Evolutionary conservation across 1,140 invertebrate genomes (phyloP).

Genomic region (Drosophila persimilis): DNA sequence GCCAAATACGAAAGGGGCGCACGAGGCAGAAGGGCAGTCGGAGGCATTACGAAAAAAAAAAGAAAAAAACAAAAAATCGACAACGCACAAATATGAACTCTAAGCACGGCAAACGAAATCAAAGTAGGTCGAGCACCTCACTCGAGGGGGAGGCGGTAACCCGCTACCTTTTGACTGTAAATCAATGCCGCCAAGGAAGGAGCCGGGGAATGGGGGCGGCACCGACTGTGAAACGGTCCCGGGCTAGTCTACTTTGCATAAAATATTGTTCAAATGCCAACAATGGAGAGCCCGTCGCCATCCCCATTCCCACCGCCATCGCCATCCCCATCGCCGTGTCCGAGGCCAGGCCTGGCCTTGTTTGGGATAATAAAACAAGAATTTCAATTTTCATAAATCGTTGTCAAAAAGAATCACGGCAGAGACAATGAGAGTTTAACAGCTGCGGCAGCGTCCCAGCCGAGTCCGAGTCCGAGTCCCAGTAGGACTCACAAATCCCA

Average conservation of each 20-base stretch:
- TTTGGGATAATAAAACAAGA: slow-evolving; percentile 69
- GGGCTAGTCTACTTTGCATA: slow-evolving; percentile 62
- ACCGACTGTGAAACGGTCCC: no score
- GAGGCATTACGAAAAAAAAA: slow-evolving; percentile 38
- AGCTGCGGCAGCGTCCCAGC: slow-evolving; percentile 50
- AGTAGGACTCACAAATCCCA: slow-evolving; percentile 43
- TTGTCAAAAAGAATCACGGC: slow-evolving; percentile 56
- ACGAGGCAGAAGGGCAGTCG: background rate
- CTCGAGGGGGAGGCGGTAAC: slow-evolving; percentile 13
- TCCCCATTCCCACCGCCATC: background rate
- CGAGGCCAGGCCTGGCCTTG: background rate
- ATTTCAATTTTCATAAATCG: slow-evolving; percentile 80
- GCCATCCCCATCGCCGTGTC: background rate
- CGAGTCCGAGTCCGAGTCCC: slow-evolving; percentile 17
- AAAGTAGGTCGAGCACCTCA: slow-evolving; percentile 45
- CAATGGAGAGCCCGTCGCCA: background rate
- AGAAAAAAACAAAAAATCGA: slow-evolving; percentile 49
- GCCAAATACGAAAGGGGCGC: background rate
- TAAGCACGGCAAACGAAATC: slow-evolving; percentile 54
- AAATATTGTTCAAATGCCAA: slow-evolving; percentile 60
- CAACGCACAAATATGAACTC: slow-evolving; percentile 60
- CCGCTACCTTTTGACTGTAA: slow-evolving; percentile 53
- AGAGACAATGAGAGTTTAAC: slow-evolving; percentile 63
- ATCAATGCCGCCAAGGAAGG: slow-evolving; percentile 39
- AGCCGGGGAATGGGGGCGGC: background rate